These are phyloP conservation scores for Pocillopora verrucosa DNA, from an alignment of 64 coral and sea anemone species.

Conservation along the genomic window DNA sequence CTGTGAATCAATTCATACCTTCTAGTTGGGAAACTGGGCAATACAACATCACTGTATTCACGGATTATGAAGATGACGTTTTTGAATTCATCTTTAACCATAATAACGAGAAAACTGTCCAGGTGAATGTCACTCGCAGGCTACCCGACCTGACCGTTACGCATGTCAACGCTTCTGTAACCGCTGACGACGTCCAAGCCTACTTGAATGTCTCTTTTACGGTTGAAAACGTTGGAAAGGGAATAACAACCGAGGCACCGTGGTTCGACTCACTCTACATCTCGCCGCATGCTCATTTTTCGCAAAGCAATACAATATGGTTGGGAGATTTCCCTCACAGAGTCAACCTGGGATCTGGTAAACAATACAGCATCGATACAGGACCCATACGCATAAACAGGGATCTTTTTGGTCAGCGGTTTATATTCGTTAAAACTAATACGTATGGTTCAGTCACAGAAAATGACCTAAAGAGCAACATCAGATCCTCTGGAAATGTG, in stretches of 20 bases:
- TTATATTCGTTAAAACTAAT: conserved; percentile 56
- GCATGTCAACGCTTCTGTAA: conserved; percentile 28
- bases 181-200: conserved; percentile 35
- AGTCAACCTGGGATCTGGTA: conserved; percentile 33
- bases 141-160: conserved; percentile 63
- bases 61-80: conserved; percentile 55
- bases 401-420: conserved; percentile 40
- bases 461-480: conserved; percentile 49
- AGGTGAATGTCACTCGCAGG: conserved; percentile 41
- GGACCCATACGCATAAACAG: conserved; percentile 32
- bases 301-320: conserved; percentile 12
- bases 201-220: conserved; percentile 51
- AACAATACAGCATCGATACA: conserved; percentile 27
- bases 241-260: conserved; percentile 57
- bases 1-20: conserved; percentile 18
- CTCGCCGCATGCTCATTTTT: conserved; percentile 18
- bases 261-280: conserved; percentile 63
- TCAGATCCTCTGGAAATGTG: conserved; percentile 15
- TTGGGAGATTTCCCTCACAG: conserved; percentile 31
- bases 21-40: conserved; percentile 43
- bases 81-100: conserved; percentile 64
- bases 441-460: conserved; percentile 54
- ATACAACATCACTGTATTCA: conserved; percentile 62
- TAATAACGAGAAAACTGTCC: conserved; percentile 58
- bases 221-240: conserved; percentile 56